Evolutionary conservation across 2,113 vertebrate species (phyloP).

Genomic region (Budorcas taxicolor): DNA sequence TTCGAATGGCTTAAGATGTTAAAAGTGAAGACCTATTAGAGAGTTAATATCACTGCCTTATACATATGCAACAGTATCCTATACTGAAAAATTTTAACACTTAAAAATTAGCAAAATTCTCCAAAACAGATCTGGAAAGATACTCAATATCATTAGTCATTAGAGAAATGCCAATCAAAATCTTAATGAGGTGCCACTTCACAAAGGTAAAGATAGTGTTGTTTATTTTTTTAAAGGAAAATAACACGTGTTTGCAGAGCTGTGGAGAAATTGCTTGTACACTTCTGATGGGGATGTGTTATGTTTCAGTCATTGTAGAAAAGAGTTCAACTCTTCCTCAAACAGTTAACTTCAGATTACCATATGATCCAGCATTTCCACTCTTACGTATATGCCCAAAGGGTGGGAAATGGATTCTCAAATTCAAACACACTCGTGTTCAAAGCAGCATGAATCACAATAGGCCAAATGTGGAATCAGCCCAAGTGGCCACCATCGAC

Average conservation of each 20-base stretch:
- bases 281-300: background rate
- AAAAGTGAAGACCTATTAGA: constrained; percentile 6
- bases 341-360: background rate
- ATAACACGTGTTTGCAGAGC: background rate
- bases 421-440: background rate
- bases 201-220: background rate
- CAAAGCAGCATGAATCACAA: background rate
- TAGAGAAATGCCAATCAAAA: background rate
- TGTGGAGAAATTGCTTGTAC: background rate
- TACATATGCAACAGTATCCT: background rate
- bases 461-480: background rate
- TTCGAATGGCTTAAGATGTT: background rate
- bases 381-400: background rate
- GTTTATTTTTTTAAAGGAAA: background rate
- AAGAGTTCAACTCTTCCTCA: background rate
- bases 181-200: background rate
- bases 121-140: background rate
- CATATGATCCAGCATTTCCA: background rate
- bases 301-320: background rate
- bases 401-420: background rate
- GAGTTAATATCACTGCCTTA: background rate
- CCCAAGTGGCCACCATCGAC: background rate
- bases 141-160: background rate
- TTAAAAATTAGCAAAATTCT: background rate
- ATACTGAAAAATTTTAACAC: background rate